Evolutionary conservation across 2,113 vertebrate species (phyloP).

Genomic region (Corythornis madagascariensis): DNA sequence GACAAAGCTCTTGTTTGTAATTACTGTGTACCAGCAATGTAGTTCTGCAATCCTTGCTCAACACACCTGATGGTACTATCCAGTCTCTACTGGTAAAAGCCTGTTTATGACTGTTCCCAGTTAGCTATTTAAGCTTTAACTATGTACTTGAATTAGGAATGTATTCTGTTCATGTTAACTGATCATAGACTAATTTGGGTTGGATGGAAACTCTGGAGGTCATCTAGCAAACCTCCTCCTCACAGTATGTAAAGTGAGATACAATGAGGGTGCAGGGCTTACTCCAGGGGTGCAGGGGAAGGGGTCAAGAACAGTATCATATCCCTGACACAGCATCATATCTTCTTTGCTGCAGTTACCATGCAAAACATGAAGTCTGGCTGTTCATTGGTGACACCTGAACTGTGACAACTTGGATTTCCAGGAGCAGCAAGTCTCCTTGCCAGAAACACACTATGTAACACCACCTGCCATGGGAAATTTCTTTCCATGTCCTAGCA

Average conservation of each 20-base stretch:
- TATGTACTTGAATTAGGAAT: background rate
- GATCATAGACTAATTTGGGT: background rate
- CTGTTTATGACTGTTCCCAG: background rate
- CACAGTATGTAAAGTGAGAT: background rate
- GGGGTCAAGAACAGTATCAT: background rate
- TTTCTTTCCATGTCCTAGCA: slow-evolving; percentile 42
- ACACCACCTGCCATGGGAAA: slow-evolving; percentile 53
- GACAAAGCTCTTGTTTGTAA: background rate
- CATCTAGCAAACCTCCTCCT: background rate
- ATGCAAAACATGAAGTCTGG: background rate
- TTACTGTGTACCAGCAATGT: background rate
- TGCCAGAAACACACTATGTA: slow-evolving; percentile 44
- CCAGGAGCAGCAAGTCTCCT: background rate
- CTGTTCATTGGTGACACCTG: slow-evolving; percentile 8
- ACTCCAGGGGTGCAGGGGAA: background rate
- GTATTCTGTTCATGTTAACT: background rate
- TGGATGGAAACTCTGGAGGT: background rate
- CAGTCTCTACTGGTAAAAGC: background rate
- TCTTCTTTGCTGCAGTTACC: background rate
- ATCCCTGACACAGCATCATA: background rate
- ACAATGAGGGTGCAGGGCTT: background rate
- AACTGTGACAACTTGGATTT: slow-evolving; percentile 12
- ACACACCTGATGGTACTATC: background rate
- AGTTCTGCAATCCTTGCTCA: background rate
- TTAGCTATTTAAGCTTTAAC: background rate